Evolutionary conservation across 2,888 invertebrate genomes (phyloP).

Genomic region (Drosophila mimica): DNA sequence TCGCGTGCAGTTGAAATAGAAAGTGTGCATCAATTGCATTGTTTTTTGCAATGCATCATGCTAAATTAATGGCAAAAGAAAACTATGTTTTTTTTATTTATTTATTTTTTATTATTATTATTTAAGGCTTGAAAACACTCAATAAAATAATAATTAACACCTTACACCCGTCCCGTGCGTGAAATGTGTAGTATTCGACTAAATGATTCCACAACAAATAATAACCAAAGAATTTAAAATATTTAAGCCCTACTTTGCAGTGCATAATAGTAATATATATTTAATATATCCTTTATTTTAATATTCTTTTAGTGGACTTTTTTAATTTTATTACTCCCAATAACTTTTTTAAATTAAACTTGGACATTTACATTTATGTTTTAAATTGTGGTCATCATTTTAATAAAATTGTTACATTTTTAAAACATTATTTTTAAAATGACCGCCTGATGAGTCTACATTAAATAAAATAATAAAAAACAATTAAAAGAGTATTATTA

Average conservation of each 20-base stretch:
- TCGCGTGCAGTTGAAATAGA: constrained; percentile 74
- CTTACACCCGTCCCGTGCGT: neutral
- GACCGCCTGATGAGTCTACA: neutral
- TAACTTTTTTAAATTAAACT: neutral
- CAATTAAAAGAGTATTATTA: neutral
- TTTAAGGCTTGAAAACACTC: neutral
- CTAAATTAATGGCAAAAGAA: constrained; percentile 7
- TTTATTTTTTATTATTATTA: neutral
- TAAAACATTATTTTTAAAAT: neutral
- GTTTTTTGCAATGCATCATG: constrained; percentile 47
- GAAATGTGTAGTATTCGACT: neutral
- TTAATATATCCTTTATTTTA: neutral
- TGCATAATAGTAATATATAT: neutral
- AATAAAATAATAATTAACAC: neutral
- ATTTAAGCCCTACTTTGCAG: neutral
- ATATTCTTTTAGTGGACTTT: neutral
- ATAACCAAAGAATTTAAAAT: neutral
- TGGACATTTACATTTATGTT: too few relatives aligned
- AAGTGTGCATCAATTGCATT: constrained; percentile 74
- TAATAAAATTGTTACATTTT: too few relatives aligned
- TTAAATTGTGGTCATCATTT: too few relatives aligned
- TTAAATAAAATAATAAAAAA: neutral
- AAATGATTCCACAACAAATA: neutral
- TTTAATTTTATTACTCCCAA: neutral
- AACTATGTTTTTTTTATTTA: neutral